Evolutionary conservation across 2,888 invertebrate species (phyloP).

Genomic region (Platycheirus albimanus): DNA sequence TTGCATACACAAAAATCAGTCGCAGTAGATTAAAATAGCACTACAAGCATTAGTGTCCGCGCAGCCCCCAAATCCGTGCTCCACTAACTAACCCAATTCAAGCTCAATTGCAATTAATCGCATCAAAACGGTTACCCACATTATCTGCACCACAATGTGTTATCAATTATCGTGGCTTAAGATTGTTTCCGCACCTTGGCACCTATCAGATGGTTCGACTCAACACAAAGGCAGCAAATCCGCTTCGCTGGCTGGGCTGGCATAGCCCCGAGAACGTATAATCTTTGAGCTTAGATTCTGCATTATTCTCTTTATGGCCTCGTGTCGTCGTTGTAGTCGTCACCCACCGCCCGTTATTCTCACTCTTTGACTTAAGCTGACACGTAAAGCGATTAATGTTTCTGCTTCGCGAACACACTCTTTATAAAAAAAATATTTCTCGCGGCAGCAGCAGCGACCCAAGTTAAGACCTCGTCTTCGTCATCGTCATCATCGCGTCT

Average conservation of each 20-base stretch:
- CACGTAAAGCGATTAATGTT: constrained; percentile 71
- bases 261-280: constrained; percentile 44
- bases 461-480: constrained; percentile 39
- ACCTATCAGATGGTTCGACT: constrained; percentile 53
- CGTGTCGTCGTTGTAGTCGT: background rate
- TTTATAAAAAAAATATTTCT: constrained; percentile 38
- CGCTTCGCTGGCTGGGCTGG: constrained; percentile 55
- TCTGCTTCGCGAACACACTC: constrained; percentile 57
- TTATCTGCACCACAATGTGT: constrained; percentile 64
- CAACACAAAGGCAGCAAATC: constrained; percentile 67
- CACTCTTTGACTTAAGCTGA: constrained; percentile 70
- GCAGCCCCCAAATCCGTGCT: background rate
- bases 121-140: constrained; percentile 65
- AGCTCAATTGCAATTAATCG: constrained; percentile 72
- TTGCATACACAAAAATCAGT: constrained; percentile 16
- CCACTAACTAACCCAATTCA: constrained; percentile 69
- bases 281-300: constrained; percentile 59
- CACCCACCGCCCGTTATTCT: constrained; percentile 39
- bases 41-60: constrained; percentile 15
- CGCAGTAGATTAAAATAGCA: constrained; percentile 54
- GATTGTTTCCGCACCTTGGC: constrained; percentile 72
- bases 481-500: constrained; percentile 10
- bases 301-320: constrained; percentile 6
- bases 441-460: constrained; percentile 18
- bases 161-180: constrained; percentile 73